Evolutionary conservation across 2,113 vertebrate species (phyloP).

Genomic region (Patagioenas fasciata): DNA sequence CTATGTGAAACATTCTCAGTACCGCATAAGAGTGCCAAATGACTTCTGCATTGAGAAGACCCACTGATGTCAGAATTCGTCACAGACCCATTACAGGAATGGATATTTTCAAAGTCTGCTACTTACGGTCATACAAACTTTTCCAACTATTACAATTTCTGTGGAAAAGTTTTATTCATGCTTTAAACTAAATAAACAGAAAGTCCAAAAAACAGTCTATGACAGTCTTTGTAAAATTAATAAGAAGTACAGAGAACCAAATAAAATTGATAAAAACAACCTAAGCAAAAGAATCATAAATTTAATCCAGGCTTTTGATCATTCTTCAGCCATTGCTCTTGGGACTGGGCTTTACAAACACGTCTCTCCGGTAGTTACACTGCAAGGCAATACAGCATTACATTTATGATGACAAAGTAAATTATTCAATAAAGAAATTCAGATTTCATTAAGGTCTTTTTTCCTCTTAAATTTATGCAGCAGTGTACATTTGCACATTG

Average conservation of each 20-base stretch:
- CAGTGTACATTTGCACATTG: not conserved
- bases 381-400: conserved; percentile 18
- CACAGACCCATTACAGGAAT: not conserved
- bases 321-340: conserved; percentile 9
- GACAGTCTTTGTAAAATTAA: conserved; percentile 9
- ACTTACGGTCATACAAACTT: not conserved
- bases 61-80: not conserved
- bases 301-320: conserved; percentile 55
- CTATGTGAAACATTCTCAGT: not conserved
- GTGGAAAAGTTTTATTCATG: not conserved
- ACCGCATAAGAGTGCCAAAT: not conserved
- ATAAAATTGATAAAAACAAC: not conserved
- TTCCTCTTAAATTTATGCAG: conserved; percentile 33
- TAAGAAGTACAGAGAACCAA: conserved; percentile 7
- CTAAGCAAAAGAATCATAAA: not conserved
- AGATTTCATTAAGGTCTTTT: conserved; percentile 34
- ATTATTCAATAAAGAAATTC: conserved; percentile 64
- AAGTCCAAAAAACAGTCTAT: not conserved
- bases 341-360: conserved; percentile 22
- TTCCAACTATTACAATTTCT: not conserved
- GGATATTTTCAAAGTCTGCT: not conserved
- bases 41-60: not conserved
- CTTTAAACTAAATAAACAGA: conserved; percentile 8
- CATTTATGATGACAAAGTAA: conserved; percentile 59
- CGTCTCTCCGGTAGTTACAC: conserved; percentile 10